Evolutionary conservation across 2,113 vertebrate genomes (phyloP).

Genomic region (Epinephelus fuscoguttatus): DNA sequence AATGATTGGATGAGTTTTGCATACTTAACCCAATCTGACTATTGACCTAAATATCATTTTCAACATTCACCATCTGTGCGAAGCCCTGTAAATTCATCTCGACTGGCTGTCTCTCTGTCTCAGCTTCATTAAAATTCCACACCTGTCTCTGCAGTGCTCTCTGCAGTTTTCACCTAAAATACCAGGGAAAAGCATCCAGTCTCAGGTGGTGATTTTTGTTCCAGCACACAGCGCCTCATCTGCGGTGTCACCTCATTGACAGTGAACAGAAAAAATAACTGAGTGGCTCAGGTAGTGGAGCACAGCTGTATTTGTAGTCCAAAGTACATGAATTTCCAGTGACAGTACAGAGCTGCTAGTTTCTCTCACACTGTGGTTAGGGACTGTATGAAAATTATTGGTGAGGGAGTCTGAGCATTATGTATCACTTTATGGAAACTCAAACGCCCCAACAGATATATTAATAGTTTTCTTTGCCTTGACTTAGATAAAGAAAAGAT

Average conservation of each 20-base stretch:
- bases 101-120: neutral
- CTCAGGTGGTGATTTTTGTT: conserved; percentile 89
- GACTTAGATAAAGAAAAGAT: neutral
- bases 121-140: conserved; percentile 89
- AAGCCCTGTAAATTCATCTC: conserved; percentile 12
- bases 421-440: neutral
- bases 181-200: conserved; percentile 86
- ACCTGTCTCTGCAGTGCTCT: conserved; percentile 79
- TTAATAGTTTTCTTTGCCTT: neutral
- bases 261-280: conserved; percentile 65
- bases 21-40: conserved; percentile 23
- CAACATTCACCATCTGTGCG: conserved; percentile 19
- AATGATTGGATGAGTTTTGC: conserved; percentile 16
- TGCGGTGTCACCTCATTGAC: conserved; percentile 85
- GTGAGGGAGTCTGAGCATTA: neutral
- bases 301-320: conserved; percentile 26
- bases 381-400: neutral
- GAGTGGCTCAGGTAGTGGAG: conserved; percentile 27
- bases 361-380: neutral
- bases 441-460: neutral
- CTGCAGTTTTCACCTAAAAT: conserved; percentile 86
- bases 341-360: conserved; percentile 17
- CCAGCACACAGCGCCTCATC: conserved; percentile 87
- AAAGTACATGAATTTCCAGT: conserved; percentile 41
- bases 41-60: conserved; percentile 46